Conservation (phyloP, 2,113 vertebrate species). For the Petrocephalus zakoni region DNA sequence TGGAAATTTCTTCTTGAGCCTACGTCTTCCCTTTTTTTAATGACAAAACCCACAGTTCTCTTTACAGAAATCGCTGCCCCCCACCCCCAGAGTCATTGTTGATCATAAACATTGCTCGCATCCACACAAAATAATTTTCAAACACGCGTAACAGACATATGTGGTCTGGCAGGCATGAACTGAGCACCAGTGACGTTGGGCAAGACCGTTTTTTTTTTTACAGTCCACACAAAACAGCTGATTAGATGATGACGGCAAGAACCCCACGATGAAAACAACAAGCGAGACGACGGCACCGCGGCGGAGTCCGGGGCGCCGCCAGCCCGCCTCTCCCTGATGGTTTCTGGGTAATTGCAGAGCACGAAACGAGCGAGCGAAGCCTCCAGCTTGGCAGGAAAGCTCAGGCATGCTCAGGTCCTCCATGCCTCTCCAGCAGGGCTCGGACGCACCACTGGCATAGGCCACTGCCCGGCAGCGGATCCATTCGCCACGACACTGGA, state of each 20-base stretch:
- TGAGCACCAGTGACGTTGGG: not conserved
- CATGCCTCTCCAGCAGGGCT: not conserved
- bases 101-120: not conserved
- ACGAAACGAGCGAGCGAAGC: not conserved
- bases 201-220: not conserved
- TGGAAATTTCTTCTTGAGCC: not conserved
- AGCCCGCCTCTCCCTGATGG: not conserved
- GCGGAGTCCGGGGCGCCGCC: not conserved
- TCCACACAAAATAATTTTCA: not conserved
- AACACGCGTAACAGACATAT: not conserved
- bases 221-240: not conserved
- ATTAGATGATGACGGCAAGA: not conserved
- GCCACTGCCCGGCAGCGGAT: not conserved
- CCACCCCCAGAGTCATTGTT: not conserved
- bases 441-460: not conserved
- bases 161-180: not conserved
- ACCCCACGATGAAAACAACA: not conserved
- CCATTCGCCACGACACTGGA: not conserved
- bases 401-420: not conserved
- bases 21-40: not conserved
- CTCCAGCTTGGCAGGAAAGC: not conserved
- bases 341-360: constrained; percentile 1
- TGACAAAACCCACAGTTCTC: not conserved
- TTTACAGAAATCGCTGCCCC: not conserved
- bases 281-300: not conserved